phyloP scores from a whole-genome alignment of 2,113 vertebrate genomes.

The Tiliqua scincoides region DNA sequence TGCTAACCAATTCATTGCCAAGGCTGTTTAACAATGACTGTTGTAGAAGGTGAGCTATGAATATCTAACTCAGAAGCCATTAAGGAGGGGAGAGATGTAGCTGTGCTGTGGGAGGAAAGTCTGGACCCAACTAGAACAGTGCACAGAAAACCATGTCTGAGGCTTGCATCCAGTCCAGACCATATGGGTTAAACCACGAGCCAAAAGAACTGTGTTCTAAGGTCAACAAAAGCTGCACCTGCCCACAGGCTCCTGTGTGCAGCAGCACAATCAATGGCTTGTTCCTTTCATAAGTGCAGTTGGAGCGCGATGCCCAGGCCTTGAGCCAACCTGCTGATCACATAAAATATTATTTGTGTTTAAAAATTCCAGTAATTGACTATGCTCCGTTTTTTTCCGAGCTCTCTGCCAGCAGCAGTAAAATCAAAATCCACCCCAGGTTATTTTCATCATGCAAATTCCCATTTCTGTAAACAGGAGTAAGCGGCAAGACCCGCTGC shows the following conservation, averaged over 20 bases:
- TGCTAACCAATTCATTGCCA: slow-evolving; percentile 30
- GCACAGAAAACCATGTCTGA: not conserved
- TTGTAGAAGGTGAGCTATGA: not conserved
- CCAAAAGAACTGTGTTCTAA: slow-evolving; percentile 55
- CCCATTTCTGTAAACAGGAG: slow-evolving; percentile 82
- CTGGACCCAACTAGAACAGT: not conserved
- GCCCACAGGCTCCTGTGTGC: slow-evolving; percentile 68
- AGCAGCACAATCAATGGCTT: slow-evolving; percentile 80
- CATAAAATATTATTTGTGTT: slow-evolving; percentile 91
- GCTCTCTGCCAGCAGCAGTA: slow-evolving; percentile 82
- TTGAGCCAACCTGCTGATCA: slow-evolving; percentile 81
- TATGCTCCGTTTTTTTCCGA: slow-evolving; percentile 83
- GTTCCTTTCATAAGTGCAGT: slow-evolving; percentile 76
- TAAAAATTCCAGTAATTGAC: slow-evolving; percentile 89
- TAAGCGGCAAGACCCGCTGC: slow-evolving; percentile 37
- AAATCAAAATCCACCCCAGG: slow-evolving; percentile 80
- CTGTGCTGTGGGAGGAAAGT: not conserved
- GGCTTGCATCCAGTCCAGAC: slow-evolving; percentile 29
- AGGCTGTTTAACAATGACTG: not conserved
- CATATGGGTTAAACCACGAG: slow-evolving; percentile 65
- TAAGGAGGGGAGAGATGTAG: fast-evolving
- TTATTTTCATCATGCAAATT: slow-evolving; percentile 88
- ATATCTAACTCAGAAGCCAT: not conserved
- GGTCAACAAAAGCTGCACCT: slow-evolving; percentile 76
- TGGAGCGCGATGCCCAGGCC: slow-evolving; percentile 79